Evolutionary conservation across 2,888 invertebrate genomes (phyloP).

Genomic region (Euphydryas editha): DNA sequence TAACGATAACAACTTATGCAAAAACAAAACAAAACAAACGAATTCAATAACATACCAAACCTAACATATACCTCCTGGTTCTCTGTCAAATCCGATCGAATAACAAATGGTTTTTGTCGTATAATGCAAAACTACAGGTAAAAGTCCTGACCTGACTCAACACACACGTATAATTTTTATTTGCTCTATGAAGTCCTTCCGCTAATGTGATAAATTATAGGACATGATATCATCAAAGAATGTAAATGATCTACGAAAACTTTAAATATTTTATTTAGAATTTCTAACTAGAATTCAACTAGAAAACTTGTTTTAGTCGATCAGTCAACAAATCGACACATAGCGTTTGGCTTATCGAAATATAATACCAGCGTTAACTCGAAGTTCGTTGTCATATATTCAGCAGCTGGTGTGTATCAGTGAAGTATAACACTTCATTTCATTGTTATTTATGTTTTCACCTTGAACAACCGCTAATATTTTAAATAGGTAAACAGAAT

Average conservation of each 20-base stretch:
- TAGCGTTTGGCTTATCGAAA: slow-evolving; percentile 14
- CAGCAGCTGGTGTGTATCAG: slow-evolving; percentile 27
- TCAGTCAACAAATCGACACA: neutral
- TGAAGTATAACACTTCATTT: slow-evolving; percentile 30
- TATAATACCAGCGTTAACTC: slow-evolving; percentile 18
- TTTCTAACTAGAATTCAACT: too few species aligned
- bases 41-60: neutral
- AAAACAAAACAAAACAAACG: neutral
- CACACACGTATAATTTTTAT: slow-evolving; percentile 20
- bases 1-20: neutral
- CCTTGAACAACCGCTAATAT: slow-evolving; percentile 31
- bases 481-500: slow-evolving; percentile 10
- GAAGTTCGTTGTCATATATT: slow-evolving; percentile 21
- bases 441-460: slow-evolving; percentile 34
- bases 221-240: slow-evolving; percentile 9
- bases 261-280: too few species aligned
- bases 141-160: slow-evolving; percentile 1
- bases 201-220: slow-evolving; percentile 7
- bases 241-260: neutral
- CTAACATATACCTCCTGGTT: neutral
- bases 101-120: neutral
- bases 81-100: too few species aligned
- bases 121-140: slow-evolving; percentile 4
- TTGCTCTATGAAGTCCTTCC: slow-evolving; percentile 30
- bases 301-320: too few species aligned